These are phyloP conservation scores for Cataglyphis albicans DNA, from an alignment of 2,888 invertebrate genomes.

Conservation along the genomic window DNA sequence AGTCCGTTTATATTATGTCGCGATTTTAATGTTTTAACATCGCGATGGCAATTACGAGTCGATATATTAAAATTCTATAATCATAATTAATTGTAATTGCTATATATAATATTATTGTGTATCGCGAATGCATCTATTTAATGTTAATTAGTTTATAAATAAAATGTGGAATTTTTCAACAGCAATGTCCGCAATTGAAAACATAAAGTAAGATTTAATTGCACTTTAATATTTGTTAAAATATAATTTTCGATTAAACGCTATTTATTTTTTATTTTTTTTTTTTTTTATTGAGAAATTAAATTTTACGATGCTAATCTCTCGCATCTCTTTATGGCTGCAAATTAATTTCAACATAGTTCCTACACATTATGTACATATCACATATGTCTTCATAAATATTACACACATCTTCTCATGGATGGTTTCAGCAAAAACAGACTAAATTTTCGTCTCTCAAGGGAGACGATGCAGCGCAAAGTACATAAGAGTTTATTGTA, in stretches of 20 bases:
- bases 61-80: not conserved
- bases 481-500: slow-evolving; percentile 13
- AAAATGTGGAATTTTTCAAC: not conserved
- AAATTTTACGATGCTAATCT: not conserved
- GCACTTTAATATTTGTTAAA: not conserved
- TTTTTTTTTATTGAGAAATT: not conserved
- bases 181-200: not conserved
- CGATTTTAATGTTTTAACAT: too few relatives aligned
- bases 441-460: slow-evolving; percentile 32
- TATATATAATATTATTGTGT: not conserved
- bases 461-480: not conserved
- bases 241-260: not conserved
- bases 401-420: not conserved
- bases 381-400: slow-evolving; percentile 4
- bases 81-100: not conserved
- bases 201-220: not conserved
- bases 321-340: not conserved
- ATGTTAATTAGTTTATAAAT: not conserved
- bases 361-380: not conserved
- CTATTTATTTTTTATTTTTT: not conserved
- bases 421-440: slow-evolving; percentile 36
- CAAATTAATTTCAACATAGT: slow-evolving; percentile 19
- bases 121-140: not conserved
- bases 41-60: not conserved
- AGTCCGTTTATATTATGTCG: slow-evolving; percentile 17